Conservation (phyloP, 2,113 vertebrate genomes). For the Poeciliopsis prolifica region DNA sequence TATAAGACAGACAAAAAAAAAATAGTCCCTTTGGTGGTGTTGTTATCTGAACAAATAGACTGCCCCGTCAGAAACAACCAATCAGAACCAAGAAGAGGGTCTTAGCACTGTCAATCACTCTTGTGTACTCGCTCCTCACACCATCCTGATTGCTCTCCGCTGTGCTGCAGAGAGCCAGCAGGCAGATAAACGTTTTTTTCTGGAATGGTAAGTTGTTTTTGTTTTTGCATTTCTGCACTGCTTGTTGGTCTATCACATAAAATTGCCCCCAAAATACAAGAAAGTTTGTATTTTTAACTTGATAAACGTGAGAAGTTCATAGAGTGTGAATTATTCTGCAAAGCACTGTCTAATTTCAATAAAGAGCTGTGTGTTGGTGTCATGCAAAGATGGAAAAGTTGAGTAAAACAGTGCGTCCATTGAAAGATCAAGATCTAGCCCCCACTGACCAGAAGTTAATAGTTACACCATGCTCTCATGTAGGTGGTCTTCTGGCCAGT, state of each 20-base stretch:
- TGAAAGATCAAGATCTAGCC: conserved; percentile 53
- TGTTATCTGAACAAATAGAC: too few relatives aligned
- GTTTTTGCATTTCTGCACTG: not conserved
- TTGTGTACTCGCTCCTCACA: too few relatives aligned
- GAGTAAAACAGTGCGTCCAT: conserved; percentile 43
- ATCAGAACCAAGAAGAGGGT: too few relatives aligned
- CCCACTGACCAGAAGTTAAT: conserved; percentile 15
- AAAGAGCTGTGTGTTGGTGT: not conserved
- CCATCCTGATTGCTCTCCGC: too few relatives aligned
- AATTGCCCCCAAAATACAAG: not conserved
- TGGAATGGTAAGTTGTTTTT: not conserved
- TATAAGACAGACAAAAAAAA: too few relatives aligned
- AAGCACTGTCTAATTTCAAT: not conserved
- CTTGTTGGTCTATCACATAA: not conserved
- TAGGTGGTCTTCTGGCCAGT: conserved; percentile 67
- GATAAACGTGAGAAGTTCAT: not conserved
- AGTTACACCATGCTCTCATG: conserved; percentile 27
- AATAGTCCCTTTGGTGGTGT: too few relatives aligned
- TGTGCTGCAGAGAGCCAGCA: too few relatives aligned
- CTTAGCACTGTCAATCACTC: too few relatives aligned
- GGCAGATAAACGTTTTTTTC: too few relatives aligned
- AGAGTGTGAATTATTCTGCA: not conserved
- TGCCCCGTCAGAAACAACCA: too few relatives aligned
- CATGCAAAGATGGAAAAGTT: conserved; percentile 5
- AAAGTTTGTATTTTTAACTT: not conserved